These are phyloP conservation scores for Hepsetus odoe DNA, from an alignment of 2,113 vertebrate species.

Conservation along the genomic window DNA sequence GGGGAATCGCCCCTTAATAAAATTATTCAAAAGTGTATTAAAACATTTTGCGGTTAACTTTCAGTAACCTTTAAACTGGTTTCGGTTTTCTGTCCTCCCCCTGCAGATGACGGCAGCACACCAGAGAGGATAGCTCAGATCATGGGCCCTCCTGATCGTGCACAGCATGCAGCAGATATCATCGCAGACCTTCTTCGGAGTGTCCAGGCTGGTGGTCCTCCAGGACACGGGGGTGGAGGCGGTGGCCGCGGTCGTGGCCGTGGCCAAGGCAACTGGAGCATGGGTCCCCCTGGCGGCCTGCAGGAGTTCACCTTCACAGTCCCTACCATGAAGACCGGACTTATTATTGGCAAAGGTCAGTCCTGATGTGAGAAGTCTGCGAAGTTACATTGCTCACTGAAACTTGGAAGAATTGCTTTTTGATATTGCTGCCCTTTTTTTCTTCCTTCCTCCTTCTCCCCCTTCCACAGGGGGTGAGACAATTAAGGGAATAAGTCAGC, in stretches of 20 bases:
- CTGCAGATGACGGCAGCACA: constrained; percentile 91
- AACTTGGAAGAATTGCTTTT: background rate
- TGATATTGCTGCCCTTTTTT: no score
- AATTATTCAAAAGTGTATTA: no score
- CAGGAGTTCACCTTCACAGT: constrained; percentile 98
- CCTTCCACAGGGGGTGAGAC: constrained; percentile 87
- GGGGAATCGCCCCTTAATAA: no score
- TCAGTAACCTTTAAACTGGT: no score
- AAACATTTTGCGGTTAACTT: no score
- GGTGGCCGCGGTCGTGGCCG: constrained; percentile 93
- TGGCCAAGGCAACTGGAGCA: constrained; percentile 98
- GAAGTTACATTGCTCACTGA: background rate
- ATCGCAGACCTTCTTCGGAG: constrained; percentile 96
- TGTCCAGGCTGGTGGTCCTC: constrained; percentile 94
- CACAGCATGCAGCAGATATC: constrained; percentile 95
- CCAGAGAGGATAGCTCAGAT: constrained; percentile 98
- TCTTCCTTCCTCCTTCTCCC: no score
- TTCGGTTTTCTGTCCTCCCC: background rate
- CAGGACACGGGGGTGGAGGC: constrained; percentile 92
- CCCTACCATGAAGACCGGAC: constrained; percentile 95
- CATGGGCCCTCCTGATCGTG: constrained; percentile 93
- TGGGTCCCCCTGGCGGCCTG: constrained; percentile 96
- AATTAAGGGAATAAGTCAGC: constrained; percentile 97
- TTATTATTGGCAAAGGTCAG: constrained; percentile 96
- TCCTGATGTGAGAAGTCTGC: background rate